Percentiles rank a stretch among this genome's conserved stretches.
These are phyloP conservation scores for Stratiomys singularior DNA, from an alignment of 2,888 invertebrate species.

Conservation along the genomic window DNA sequence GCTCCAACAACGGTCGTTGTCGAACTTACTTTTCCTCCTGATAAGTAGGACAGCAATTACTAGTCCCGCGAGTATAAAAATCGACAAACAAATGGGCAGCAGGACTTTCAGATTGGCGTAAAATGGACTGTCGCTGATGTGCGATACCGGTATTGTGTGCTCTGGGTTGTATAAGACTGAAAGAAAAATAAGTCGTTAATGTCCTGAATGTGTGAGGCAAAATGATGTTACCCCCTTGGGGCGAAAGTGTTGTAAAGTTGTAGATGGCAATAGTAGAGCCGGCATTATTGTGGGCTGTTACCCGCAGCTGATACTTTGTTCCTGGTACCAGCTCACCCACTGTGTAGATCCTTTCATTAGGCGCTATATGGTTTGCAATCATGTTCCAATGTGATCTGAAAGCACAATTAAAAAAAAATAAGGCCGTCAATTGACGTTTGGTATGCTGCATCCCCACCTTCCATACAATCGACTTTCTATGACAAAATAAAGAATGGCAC, in stretches of 20 bases:
- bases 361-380: conserved; percentile 83
- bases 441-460: conserved; percentile 53
- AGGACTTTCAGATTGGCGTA: conserved; percentile 73
- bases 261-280: conserved; percentile 85
- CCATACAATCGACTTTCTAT: conserved; percentile 78
- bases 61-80: conserved; percentile 74
- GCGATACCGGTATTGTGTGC: conserved; percentile 74
- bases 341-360: conserved; percentile 83
- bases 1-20: no score
- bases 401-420: not conserved
- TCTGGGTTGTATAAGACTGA: conserved; percentile 71
- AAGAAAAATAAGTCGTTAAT: conserved; percentile 49
- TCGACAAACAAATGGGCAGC: conserved; percentile 74
- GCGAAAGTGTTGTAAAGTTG: conserved; percentile 84
- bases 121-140: conserved; percentile 73
- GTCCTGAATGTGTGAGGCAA: not conserved
- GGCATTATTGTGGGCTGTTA: conserved; percentile 87
- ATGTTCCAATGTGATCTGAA: conserved; percentile 74
- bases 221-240: conserved; percentile 74
- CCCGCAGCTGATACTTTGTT: conserved; percentile 77
- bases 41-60: conserved; percentile 77
- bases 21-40: conserved; percentile 71
- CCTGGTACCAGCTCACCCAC: conserved; percentile 81
- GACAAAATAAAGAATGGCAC: conserved; percentile 86
- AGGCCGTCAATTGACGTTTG: not conserved